phyloP scores from a whole-genome alignment of 2,113 vertebrate species.

The Anoplopoma fimbria region DNA sequence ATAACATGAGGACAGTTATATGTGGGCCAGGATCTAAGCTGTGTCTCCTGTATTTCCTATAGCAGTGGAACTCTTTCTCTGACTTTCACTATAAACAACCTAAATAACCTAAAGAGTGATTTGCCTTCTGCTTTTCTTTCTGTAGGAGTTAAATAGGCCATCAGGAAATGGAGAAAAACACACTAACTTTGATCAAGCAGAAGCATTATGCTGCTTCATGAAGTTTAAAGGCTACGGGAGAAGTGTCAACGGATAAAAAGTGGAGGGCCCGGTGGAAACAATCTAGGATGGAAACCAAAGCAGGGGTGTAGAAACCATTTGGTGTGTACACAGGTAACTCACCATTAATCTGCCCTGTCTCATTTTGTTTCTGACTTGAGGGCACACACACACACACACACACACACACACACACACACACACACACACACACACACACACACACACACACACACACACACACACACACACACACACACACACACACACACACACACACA shows the following conservation, averaged over 20 bases:
- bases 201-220: not conserved
- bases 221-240: conserved; percentile 10
- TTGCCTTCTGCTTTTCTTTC: conserved; percentile 18
- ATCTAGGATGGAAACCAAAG: conserved; percentile 34
- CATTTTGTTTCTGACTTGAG: conserved; percentile 5
- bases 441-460: too few species aligned
- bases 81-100: not conserved
- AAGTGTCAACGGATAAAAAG: conserved; percentile 1
- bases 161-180: conserved; percentile 23
- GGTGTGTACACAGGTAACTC: conserved; percentile 54
- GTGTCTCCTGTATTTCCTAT: not conserved
- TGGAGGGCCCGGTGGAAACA: conserved; percentile 17
- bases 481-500: conserved; percentile 11
- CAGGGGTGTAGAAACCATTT: not conserved
- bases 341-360: conserved; percentile 45
- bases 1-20: conserved; percentile 25
- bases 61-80: conserved; percentile 13
- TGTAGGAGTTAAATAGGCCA: conserved; percentile 3
- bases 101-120: not conserved
- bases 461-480: conserved; percentile 26
- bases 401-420: conserved; percentile 24
- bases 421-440: too few species aligned
- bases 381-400: conserved; percentile 32
- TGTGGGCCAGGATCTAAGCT: conserved; percentile 25
- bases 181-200: not conserved